Percentiles rank a stretch among this genome's conserved stretches.
phyloP scores from a whole-genome alignment of 1,140 invertebrate genomes.

The Pachypeltis micranthus region DNA sequence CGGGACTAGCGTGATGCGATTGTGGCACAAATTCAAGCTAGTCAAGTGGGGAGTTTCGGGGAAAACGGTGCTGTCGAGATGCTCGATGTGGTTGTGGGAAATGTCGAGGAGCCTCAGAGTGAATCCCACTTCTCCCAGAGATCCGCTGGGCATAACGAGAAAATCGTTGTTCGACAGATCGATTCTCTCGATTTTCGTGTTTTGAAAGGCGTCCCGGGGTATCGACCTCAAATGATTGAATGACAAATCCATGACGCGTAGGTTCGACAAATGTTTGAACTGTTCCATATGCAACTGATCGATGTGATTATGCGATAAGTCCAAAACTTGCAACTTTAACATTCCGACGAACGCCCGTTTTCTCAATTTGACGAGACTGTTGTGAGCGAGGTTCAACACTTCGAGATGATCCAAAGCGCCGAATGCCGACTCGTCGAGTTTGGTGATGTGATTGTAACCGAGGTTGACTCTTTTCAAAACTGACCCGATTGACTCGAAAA shows the following conservation, averaged over 20 bases:
- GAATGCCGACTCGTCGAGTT: conserved; percentile 57
- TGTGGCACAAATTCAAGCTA: conserved; percentile 61
- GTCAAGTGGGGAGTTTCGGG: conserved; percentile 64
- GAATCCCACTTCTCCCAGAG: conserved; percentile 58
- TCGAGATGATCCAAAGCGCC: conserved; percentile 56
- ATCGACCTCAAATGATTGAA: conserved; percentile 62
- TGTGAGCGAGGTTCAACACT: conserved; percentile 58
- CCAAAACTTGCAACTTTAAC: conserved; percentile 59
- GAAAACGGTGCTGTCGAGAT: conserved; percentile 77
- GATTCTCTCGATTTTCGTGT: conserved; percentile 63
- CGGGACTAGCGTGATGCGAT: conserved; percentile 70
- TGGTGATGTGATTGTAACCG: conserved; percentile 57
- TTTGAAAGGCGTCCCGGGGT: conserved; percentile 64
- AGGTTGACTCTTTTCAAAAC: conserved; percentile 51
- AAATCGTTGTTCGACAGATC: conserved; percentile 68
- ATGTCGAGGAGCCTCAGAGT: conserved; percentile 63
- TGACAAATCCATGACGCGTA: conserved; percentile 62
- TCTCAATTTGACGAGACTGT: conserved; percentile 55
- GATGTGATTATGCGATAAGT: conserved; percentile 64
- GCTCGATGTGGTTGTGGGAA: conserved; percentile 68
- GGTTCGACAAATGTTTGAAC: conserved; percentile 61
- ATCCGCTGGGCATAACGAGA: conserved; percentile 54
- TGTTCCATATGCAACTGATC: conserved; percentile 64
- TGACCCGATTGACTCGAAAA: conserved; percentile 46
- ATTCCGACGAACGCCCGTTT: conserved; percentile 61